Evolutionary conservation across 2,888 invertebrate species (phyloP).

Genomic region (Ligdia adustata): DNA sequence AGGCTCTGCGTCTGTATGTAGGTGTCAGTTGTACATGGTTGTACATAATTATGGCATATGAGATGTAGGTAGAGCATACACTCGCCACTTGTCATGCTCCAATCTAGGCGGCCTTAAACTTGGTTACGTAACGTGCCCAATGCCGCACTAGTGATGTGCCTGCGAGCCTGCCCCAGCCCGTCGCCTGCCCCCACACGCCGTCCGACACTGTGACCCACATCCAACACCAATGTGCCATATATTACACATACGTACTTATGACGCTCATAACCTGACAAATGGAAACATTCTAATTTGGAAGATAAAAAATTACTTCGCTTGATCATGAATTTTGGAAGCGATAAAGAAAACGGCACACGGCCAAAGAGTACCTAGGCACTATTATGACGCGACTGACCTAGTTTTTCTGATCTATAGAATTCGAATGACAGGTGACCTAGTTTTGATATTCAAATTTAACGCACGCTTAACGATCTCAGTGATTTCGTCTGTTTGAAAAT

Average conservation of each 20-base stretch:
- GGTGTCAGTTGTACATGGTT: background rate
- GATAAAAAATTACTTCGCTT: slow-evolving; percentile 1
- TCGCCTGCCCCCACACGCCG: no score
- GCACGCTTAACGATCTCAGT: background rate
- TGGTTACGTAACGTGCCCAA: slow-evolving; percentile 64
- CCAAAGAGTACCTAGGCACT: no score
- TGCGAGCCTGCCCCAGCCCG: no score
- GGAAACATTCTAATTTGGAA: background rate
- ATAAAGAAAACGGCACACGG: slow-evolving; percentile 9
- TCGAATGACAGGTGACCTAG: slow-evolving; percentile 12
- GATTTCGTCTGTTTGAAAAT: background rate
- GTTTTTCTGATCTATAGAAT: slow-evolving; percentile 11
- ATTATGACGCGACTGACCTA: slow-evolving; percentile 4
- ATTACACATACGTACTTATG: slow-evolving; percentile 13
- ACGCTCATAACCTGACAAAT: slow-evolving; percentile 15
- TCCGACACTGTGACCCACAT: slow-evolving; percentile 35
- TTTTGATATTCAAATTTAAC: slow-evolving; percentile 9
- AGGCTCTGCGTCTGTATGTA: background rate
- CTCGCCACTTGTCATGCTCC: slow-evolving; percentile 36
- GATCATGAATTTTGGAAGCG: slow-evolving; percentile 1
- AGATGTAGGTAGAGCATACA: background rate
- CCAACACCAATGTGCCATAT: slow-evolving; percentile 14
- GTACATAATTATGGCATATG: no score
- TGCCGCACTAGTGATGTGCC: slow-evolving; percentile 38
- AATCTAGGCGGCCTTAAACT: slow-evolving; percentile 70